Evolutionary conservation across 37 sponge, comb jelly and placozoan genomes (phyloP).

Genomic region (Agelas oroides): DNA sequence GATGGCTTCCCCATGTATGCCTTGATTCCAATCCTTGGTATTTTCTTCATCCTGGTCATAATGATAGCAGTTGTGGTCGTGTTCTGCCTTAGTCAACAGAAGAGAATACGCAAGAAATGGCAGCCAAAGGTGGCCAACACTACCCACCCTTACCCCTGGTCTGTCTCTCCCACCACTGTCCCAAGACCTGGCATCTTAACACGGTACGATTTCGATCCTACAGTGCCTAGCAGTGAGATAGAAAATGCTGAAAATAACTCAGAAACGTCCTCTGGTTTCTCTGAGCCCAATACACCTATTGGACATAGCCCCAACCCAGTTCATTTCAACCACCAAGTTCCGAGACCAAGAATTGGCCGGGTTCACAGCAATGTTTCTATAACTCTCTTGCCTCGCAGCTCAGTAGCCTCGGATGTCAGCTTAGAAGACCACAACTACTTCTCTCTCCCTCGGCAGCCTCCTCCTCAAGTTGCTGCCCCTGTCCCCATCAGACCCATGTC

Average conservation of each 20-base stretch:
- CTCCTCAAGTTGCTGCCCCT: background rate
- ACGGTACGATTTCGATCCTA: slow-evolving; percentile 3
- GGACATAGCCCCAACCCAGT: slow-evolving; percentile 17
- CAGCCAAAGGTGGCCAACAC: background rate
- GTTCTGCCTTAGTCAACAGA: slow-evolving; percentile 57
- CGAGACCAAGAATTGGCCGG: too few species aligned
- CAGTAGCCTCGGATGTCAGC: slow-evolving; percentile 17
- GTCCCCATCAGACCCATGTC: slow-evolving; percentile 27
- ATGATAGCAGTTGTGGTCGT: slow-evolving; percentile 22
- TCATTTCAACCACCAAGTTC: too few species aligned
- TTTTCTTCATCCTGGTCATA: slow-evolving; percentile 27
- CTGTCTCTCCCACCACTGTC: background rate
- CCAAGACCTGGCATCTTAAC: background rate
- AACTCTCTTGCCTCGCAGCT: slow-evolving; percentile 25
- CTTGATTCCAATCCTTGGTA: slow-evolving; percentile 61
- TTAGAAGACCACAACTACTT: background rate
- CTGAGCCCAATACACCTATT: background rate
- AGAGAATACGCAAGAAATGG: slow-evolving; percentile 25
- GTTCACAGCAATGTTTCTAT: slow-evolving; percentile 39
- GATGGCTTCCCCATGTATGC: slow-evolving; percentile 41
- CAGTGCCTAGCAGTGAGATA: background rate
- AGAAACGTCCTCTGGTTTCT: slow-evolving; percentile 17
- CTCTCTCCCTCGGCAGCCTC: background rate
- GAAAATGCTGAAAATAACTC: slow-evolving; percentile 1
- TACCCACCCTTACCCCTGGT: background rate